A percentile compares a stretch with the other conserved stretches of the same genome.
phyloP scores from a whole-genome alignment of 2,888 invertebrate genomes.

The Toxonevra muliebris region DNA sequence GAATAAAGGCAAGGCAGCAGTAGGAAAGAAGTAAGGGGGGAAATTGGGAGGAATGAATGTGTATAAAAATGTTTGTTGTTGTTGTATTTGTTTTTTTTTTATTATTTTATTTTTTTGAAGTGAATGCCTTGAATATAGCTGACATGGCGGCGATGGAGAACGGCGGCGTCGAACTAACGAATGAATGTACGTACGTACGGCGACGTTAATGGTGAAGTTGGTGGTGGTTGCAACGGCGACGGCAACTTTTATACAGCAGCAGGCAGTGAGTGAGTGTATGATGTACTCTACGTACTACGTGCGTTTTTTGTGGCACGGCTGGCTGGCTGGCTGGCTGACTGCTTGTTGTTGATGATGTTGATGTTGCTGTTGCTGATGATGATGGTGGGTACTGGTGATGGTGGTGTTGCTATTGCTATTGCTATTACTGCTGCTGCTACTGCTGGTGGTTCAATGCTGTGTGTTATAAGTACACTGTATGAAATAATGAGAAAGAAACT shows the following conservation, averaged over 20 bases:
- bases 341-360: constrained; percentile 1
- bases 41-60: constrained; percentile 23
- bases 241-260: neutral
- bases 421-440: neutral
- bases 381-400: neutral
- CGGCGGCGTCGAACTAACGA: too few species aligned
- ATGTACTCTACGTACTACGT: constrained; percentile 7
- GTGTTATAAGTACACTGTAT: neutral
- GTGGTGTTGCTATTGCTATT: neutral
- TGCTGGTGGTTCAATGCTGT: constrained; percentile 2
- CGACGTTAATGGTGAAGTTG: neutral
- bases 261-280: constrained; percentile 4
- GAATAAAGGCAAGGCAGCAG: constrained; percentile 2
- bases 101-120: constrained; percentile 28
- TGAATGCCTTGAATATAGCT: constrained; percentile 46
- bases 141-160: constrained; percentile 39
- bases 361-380: constrained; percentile 9
- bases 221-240: constrained; percentile 6
- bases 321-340: constrained; percentile 7
- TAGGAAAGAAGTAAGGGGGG: constrained; percentile 15
- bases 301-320: constrained; percentile 14
- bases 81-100: neutral
- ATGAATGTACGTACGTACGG: constrained; percentile 11
- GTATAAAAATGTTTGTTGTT: constrained; percentile 8
- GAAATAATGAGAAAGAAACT: neutral